Evolutionary conservation across 2,888 invertebrate genomes (phyloP), one percentile per base, ranked within the genome.

Genomic region (Agonum fuliginosum): DNA sequence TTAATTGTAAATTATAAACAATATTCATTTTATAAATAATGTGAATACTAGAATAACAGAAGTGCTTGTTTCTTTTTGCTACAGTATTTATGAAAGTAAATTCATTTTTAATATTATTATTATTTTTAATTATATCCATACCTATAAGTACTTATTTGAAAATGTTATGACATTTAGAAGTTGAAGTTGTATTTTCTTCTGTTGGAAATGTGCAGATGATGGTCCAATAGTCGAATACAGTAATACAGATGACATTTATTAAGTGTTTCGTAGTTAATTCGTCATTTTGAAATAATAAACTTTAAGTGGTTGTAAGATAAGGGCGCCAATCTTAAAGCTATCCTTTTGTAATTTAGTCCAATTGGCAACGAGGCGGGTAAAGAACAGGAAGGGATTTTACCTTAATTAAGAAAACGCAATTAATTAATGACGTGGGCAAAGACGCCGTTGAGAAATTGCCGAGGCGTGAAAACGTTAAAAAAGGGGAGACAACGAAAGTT

Each of bases 361-460:
- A 72, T 54, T 51, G 54, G 3, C 43, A 22, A 34, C 22, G 41
- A 73, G 34, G 34, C 17, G 43, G 17, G 43, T 20, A 58, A 73
- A 41, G 41, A 62, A 17, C 48, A 37, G 19, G 67, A 67, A 75
- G 81, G 82, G 81, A 80, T 81, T 81, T 83, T 82, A 81, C 82
- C 81, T 80, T 81, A 82, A 81, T 83, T 83, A 84, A 83, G 82
- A 80, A 81, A 82, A 83, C 83, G 83, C 83, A 84, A 84, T 83
- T 83, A 83, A 84, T 84, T 84, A 84, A 83, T 83, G 81, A 82
- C 78, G 78, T 79, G 81, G 78, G 80, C 78, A 80, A 81, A 81
- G 81, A 82, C 80, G 81, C 81, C 79, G 82, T 82, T 83, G 81
- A 83, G 83, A 82, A 84, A 83, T 84, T 82, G 83, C 80, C 79